A percentile compares a stretch with the other conserved stretches of the same genome.
phyloP scores from a whole-genome alignment of 30 jellyfish, hydroid and myxozoan genomes.

The Chironex yamaguchii region DNA sequence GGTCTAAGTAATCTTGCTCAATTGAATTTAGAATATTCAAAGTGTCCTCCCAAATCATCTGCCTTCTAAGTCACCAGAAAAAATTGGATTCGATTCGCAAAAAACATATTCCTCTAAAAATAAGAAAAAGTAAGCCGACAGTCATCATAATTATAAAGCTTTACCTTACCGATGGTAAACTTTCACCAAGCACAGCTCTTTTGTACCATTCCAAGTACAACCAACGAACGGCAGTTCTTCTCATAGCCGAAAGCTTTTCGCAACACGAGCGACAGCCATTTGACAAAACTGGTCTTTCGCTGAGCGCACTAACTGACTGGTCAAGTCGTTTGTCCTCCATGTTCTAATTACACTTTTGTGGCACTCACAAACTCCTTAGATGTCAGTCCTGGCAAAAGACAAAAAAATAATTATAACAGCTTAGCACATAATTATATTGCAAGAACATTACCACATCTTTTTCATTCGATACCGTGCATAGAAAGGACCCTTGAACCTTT shows the following conservation, averaged over 20 bases:
- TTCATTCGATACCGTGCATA: too few species aligned
- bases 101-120: not conserved
- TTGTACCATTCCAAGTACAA: conserved; percentile 98
- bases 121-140: not conserved
- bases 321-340: not conserved
- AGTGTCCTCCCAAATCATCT: too few species aligned
- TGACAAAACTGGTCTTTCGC: conserved; percentile 47
- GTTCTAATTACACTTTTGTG: too few species aligned
- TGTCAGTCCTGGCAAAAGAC: too few species aligned
- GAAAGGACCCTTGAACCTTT: too few species aligned
- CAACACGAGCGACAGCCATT: conserved; percentile 70
- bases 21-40: too few species aligned
- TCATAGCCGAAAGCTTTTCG: conserved; percentile 80
- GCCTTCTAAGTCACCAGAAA: not conserved
- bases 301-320: not conserved
- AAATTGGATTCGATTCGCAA: not conserved
- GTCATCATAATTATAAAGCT: too few species aligned
- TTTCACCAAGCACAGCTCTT: conserved; percentile 88
- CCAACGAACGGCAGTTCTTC: conserved; percentile 98
- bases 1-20: too few species aligned
- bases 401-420: too few species aligned
- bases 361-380: too few species aligned
- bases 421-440: too few species aligned
- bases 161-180: conserved; percentile 93
- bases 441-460: too few species aligned